These are phyloP conservation scores for Micrasema longulum DNA, from an alignment of 1,140 invertebrate genomes.

Conservation along the genomic window DNA sequence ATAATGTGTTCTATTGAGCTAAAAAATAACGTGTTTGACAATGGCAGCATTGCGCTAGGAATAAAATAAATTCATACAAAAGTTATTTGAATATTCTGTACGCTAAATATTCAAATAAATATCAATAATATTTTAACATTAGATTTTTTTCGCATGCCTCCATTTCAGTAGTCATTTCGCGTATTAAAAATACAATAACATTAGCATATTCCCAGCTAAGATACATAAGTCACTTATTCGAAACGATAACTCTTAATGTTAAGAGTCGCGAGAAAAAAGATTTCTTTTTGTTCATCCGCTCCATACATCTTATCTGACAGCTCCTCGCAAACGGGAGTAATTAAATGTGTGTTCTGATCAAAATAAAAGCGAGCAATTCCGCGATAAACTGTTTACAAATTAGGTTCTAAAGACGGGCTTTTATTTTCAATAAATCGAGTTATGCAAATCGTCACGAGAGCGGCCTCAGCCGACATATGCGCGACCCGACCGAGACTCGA, in stretches of 20 bases:
- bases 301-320: conserved; percentile 33
- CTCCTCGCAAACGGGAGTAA: background rate
- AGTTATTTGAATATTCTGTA: too few relatives aligned
- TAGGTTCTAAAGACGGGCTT: conserved; percentile 24
- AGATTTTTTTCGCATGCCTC: too few relatives aligned
- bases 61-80: too few relatives aligned
- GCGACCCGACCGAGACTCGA: background rate
- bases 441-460: conserved; percentile 18
- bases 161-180: too few relatives aligned
- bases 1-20: too few relatives aligned
- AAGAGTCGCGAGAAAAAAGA: background rate
- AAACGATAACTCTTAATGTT: conserved; percentile 12
- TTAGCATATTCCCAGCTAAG: too few relatives aligned
- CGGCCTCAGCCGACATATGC: background rate
- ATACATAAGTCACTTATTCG: background rate
- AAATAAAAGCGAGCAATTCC: conserved; percentile 11
- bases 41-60: too few relatives aligned
- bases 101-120: too few relatives aligned
- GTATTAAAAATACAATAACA: too few relatives aligned
- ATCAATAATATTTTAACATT: too few relatives aligned
- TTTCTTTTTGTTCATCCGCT: background rate
- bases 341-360: conserved; percentile 19
- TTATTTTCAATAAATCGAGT: conserved; percentile 26
- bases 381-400: conserved; percentile 36
- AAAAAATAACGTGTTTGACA: too few relatives aligned